Evolutionary conservation across 2,113 vertebrate species (phyloP), one percentile per base, ranked within the genome.

Genomic region (Toxotes jaculatrix): DNA sequence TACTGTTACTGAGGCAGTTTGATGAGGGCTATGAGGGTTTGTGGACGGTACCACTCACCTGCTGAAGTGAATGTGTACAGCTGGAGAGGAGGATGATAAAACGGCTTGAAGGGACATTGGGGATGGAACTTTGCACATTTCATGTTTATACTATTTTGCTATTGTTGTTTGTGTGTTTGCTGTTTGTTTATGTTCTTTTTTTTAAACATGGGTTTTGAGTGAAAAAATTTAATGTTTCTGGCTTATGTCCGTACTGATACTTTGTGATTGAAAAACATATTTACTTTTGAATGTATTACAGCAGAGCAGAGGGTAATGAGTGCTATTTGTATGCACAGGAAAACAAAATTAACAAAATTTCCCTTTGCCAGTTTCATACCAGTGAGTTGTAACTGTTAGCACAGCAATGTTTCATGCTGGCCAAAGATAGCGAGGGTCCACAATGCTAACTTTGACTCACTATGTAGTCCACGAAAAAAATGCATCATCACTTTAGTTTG

Each of bases 1-100:
- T 43, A 43, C 4, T 74, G 31, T 80, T 83, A 70, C 71, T 78
- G 77, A 70, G 16, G n/a, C 16, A 66, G 13, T 69, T 80, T 74
- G 49, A 69, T 32, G 38, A 65, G n/a, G 65, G 65, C 68, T 47
- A 38, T 66, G 23, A 40, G 17, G 55, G 74, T 27, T 27, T 27
- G 27, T 10, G 56, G 14, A 76, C 32, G 14, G 11, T 21, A 40
- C 40, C 57, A 70, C 11, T 70, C 57, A 56, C 34, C 53, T 42
- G 71, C 62, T 73, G 34, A 53, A 23, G 62, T 36, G 27, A 75
- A 31, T 38, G 19, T 64, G 69, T 72, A 31, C 34, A 45, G 56
- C 40, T 38, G 32, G 42, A 63, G 19, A 32, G n/a, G 40, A 47
- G 14, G 31, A 53, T 31, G 78, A 62, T 40, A n/a, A 67, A 72